Conservation (phyloP, 2,888 invertebrate species). For the Polydrusus pterygomalis region DNA sequence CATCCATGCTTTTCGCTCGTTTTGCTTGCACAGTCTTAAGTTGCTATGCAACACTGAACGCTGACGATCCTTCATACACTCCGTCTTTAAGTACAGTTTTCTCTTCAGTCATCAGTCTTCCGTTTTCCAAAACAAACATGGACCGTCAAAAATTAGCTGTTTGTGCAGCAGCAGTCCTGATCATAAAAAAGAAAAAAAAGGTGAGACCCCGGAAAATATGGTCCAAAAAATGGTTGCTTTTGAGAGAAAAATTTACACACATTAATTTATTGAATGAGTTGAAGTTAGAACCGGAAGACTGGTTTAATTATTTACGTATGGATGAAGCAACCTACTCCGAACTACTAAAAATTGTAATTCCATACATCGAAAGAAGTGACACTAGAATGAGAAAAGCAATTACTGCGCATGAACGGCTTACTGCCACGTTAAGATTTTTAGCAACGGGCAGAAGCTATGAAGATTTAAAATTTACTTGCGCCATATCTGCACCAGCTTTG, state of each 20-base stretch:
- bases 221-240: conserved; percentile 23
- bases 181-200: conserved; percentile 27
- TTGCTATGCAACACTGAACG: neutral
- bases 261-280: conserved; percentile 13
- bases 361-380: neutral
- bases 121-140: neutral
- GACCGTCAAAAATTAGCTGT: conserved; percentile 1
- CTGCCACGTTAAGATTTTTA: conserved; percentile 29
- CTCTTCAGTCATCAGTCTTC: conserved; percentile 1
- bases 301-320: conserved; percentile 22
- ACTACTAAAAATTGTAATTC: conserved; percentile 29
- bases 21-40: neutral
- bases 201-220: neutral
- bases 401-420: conserved; percentile 19
- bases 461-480: conserved; percentile 23
- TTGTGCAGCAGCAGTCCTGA: conserved; percentile 7
- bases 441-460: conserved; percentile 20
- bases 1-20: neutral
- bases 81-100: neutral
- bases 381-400: conserved; percentile 13
- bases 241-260: conserved; percentile 11
- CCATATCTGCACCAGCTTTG: conserved; percentile 22
- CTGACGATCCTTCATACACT: neutral
- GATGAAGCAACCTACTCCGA: conserved; percentile 16
- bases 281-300: conserved; percentile 18